Evolutionary conservation across 2,113 vertebrate genomes (phyloP).

Genomic region (Athene noctua): DNA sequence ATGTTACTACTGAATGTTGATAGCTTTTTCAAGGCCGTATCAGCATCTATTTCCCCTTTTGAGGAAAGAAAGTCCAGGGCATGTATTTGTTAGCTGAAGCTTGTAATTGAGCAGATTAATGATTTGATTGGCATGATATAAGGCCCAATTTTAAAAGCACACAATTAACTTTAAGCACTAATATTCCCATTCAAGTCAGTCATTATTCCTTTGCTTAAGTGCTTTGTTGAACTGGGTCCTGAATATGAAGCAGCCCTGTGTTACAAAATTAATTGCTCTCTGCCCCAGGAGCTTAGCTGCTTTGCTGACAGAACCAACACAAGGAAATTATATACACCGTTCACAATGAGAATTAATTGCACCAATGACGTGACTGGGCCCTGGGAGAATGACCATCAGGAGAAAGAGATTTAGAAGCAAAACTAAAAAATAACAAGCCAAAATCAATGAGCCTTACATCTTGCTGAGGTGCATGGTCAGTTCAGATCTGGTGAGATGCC

Average conservation of each 20-base stretch:
- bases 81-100: not conserved
- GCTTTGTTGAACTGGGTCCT: conserved; percentile 7
- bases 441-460: not conserved
- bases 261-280: not conserved
- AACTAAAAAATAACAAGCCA: not conserved
- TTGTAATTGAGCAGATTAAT: not conserved
- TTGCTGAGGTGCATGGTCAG: not conserved
- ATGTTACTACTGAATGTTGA: not conserved
- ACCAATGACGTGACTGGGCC: not conserved
- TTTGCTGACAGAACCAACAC: not conserved
- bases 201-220: conserved; percentile 17
- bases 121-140: not conserved
- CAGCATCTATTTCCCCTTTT: not conserved
- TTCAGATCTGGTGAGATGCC: not conserved
- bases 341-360: not conserved
- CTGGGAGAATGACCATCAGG: not conserved
- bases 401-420: not conserved
- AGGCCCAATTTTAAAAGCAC: not conserved
- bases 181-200: not conserved
- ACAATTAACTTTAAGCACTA: not conserved
- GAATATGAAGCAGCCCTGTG: not conserved
- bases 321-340: not conserved
- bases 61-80: not conserved
- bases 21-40: not conserved
- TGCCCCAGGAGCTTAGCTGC: not conserved